phyloP scores from a whole-genome alignment of 2,797 vertebrate genomes.

The Manis pentadactyla region DNA sequence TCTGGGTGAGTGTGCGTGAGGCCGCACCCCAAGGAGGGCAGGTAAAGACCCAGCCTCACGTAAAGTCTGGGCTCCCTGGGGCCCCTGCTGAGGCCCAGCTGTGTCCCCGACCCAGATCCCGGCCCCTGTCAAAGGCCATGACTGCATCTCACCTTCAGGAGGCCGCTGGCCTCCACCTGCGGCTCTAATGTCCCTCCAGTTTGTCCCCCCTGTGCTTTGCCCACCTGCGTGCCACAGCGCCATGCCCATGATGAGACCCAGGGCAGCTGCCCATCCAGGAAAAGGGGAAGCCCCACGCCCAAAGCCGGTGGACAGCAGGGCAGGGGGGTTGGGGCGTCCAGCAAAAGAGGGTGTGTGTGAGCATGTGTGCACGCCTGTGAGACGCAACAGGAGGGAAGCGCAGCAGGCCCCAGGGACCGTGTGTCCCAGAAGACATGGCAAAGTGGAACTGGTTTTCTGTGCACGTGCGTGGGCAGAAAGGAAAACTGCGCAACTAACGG shows the following conservation, averaged over 20 bases:
- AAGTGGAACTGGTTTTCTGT: too few relatives aligned
- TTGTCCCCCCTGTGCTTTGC: background rate
- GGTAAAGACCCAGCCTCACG: background rate
- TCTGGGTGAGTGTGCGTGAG: too few relatives aligned
- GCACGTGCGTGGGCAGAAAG: background rate
- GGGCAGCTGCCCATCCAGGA: background rate
- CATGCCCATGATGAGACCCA: background rate
- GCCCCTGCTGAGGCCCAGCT: background rate
- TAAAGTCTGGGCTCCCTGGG: background rate
- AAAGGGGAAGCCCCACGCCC: rapidly evolving
- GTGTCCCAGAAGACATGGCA: rapidly evolving
- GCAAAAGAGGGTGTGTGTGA: background rate
- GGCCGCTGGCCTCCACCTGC: background rate
- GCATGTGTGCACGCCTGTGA: rapidly evolving
- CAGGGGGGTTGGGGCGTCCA: background rate
- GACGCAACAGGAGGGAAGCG: background rate
- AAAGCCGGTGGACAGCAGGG: background rate
- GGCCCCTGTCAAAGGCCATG: background rate
- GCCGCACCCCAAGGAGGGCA: background rate
- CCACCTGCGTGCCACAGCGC: too few relatives aligned
- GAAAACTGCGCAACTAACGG: background rate
- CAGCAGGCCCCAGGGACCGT: rapidly evolving
- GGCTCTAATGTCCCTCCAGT: background rate
- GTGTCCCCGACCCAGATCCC: rapidly evolving
- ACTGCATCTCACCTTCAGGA: background rate